Percentiles rank a stretch among this genome's conserved stretches.
These are phyloP conservation scores for Drosophila testacea DNA, from an alignment of 2,888 invertebrate species.

Conservation along the genomic window DNA sequence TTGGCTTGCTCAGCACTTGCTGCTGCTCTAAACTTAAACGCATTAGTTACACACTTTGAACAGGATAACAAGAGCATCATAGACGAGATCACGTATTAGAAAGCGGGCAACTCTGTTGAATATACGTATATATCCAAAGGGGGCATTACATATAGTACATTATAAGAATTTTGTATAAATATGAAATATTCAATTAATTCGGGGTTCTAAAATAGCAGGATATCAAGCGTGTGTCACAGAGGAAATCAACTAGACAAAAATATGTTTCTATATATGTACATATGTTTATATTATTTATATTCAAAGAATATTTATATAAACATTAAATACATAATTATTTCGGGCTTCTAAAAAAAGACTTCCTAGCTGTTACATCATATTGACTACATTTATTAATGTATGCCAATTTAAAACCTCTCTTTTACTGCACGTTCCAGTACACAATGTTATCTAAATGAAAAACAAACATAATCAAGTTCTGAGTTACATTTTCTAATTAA, in stretches of 20 bases:
- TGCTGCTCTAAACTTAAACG: slow-evolving; percentile 15
- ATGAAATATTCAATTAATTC: too few relatives aligned
- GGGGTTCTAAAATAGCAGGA: too few relatives aligned
- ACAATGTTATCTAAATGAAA: background rate
- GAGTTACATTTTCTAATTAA: background rate
- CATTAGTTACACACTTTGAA: slow-evolving; percentile 33
- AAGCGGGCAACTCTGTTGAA: background rate
- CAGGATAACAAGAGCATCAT: slow-evolving; percentile 1
- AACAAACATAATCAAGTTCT: background rate
- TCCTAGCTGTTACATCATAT: background rate
- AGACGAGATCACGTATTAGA: background rate
- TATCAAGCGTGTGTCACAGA: too few relatives aligned
- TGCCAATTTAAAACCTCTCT: background rate
- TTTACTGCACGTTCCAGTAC: background rate
- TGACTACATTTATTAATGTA: background rate
- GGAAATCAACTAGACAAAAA: too few relatives aligned
- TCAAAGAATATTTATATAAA: too few relatives aligned
- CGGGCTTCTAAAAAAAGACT: too few relatives aligned
- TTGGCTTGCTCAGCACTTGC: slow-evolving; percentile 16
- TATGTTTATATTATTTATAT: too few relatives aligned
- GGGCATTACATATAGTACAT: too few relatives aligned
- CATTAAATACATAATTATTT: too few relatives aligned
- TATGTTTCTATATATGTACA: too few relatives aligned
- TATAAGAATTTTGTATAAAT: too few relatives aligned
- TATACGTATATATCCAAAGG: too few relatives aligned